Conservation (phyloP, 2,113 vertebrate species). For the Dipodomys ordii region DNA sequence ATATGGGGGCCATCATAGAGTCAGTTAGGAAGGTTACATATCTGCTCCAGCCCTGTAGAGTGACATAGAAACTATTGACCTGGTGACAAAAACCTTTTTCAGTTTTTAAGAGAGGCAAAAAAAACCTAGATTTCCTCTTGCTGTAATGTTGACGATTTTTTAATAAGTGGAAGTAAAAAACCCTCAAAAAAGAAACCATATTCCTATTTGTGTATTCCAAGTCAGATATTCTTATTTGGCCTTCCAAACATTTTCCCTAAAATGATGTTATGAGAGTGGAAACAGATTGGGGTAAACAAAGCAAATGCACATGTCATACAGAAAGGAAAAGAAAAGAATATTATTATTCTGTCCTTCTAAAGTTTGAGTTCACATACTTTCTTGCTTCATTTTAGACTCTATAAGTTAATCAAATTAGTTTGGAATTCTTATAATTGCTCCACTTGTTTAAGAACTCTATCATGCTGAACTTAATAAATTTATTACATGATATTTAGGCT, state of each 20-base stretch:
- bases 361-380: neutral
- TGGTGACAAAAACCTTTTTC: neutral
- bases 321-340: neutral
- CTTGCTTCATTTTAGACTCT: neutral
- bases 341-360: slow-evolving; percentile 12
- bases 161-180: neutral
- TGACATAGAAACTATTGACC: neutral
- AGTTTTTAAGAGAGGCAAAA: neutral
- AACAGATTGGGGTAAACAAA: neutral
- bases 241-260: neutral
- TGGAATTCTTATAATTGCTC: slow-evolving; percentile 12
- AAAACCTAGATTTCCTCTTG: neutral
- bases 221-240: neutral
- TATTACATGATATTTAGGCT: neutral
- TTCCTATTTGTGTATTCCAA: no score
- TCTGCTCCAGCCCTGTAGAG: no score
- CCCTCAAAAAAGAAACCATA: no score
- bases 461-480: neutral
- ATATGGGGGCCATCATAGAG: neutral
- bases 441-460: slow-evolving; percentile 13
- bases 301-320: neutral
- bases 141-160: neutral
- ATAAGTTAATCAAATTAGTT: slow-evolving; percentile 34
- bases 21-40: no score
- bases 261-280: neutral